A percentile compares a stretch with the other conserved stretches of the same genome.
Conservation (phyloP, 2,113 vertebrate species). For the Equus przewalskii region DNA sequence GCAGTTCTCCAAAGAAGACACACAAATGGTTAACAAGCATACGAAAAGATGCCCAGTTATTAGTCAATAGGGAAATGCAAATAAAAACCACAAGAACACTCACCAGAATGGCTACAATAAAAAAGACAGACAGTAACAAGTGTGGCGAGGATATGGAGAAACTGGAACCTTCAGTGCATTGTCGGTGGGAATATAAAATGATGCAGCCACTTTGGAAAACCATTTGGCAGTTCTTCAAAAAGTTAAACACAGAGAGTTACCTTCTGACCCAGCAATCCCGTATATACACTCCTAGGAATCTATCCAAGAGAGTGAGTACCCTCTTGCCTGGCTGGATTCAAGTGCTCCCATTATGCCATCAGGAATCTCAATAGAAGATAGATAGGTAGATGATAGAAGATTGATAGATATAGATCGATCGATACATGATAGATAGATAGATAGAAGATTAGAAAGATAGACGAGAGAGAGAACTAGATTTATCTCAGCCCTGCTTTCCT, state of each 20-base stretch:
- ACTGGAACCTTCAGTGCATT: neutral
- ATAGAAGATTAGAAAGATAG: too few relatives aligned
- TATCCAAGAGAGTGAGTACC: neutral
- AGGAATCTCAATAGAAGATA: neutral
- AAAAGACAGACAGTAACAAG: neutral
- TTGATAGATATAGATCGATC: too few relatives aligned
- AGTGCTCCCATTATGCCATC: neutral
- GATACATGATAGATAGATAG: too few relatives aligned
- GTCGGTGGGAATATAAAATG: neutral
- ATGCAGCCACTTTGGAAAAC: neutral
- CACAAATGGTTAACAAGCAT: neutral
- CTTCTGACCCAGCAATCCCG: neutral
- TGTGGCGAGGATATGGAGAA: neutral
- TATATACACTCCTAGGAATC: neutral
- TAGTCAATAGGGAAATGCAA: neutral
- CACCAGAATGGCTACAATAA: neutral
- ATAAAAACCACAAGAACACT: neutral
- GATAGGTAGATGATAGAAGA: neutral
- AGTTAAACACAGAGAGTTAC: neutral
- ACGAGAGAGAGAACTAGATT: neutral
- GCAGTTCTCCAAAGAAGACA: neutral
- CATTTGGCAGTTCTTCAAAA: neutral
- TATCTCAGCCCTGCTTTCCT: neutral
- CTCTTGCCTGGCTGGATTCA: neutral
- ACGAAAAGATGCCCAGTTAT: neutral